Evolutionary conservation across 2,113 vertebrate species (phyloP).

Genomic region (Chloroceryle aenea): DNA sequence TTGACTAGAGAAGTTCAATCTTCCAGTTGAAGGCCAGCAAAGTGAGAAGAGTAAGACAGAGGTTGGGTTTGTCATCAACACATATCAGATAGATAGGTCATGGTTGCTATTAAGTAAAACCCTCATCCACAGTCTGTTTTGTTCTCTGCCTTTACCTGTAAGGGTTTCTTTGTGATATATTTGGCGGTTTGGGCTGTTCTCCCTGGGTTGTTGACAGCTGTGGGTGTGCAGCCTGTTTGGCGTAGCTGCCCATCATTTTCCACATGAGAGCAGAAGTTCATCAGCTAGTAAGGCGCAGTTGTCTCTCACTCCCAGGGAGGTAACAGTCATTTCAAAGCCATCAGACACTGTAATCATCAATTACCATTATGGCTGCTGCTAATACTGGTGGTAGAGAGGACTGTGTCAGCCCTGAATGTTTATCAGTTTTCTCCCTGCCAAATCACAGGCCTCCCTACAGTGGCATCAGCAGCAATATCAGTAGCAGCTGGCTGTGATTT

Average conservation of each 20-base stretch:
- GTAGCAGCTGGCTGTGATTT: conserved; percentile 44
- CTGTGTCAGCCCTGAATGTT: background rate
- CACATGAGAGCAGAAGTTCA: background rate
- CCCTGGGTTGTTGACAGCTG: background rate
- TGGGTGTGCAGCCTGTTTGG: background rate
- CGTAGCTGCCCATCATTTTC: background rate
- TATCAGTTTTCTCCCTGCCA: background rate
- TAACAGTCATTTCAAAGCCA: background rate
- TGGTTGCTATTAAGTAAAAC: background rate
- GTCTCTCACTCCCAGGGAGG: background rate
- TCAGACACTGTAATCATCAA: background rate
- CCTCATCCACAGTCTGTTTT: background rate
- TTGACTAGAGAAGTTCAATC: background rate
- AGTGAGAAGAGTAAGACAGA: background rate
- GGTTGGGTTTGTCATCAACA: background rate
- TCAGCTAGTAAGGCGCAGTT: background rate
- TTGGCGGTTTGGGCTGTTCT: background rate
- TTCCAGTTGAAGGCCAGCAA: background rate
- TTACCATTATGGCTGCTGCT: background rate
- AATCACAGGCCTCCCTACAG: background rate
- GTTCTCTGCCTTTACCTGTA: background rate
- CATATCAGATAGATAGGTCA: background rate
- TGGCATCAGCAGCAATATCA: background rate
- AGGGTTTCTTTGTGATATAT: background rate
- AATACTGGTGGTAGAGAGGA: background rate